Evolutionary conservation across 2,113 vertebrate genomes (phyloP).

Genomic region (Prinia subflava): DNA sequence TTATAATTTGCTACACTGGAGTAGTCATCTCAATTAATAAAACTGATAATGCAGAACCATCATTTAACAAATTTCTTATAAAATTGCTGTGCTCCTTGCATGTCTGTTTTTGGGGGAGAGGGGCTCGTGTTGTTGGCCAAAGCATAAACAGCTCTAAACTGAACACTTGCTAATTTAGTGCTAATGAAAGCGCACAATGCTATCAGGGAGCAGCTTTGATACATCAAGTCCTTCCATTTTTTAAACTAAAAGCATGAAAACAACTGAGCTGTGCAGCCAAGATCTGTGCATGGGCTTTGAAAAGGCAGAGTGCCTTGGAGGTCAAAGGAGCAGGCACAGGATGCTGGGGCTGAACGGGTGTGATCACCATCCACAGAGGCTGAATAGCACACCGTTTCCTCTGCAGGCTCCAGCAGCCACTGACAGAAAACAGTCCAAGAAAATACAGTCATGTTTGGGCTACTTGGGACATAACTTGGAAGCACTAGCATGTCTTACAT

Average conservation of each 20-base stretch:
- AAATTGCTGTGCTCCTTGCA: background rate
- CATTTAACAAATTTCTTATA: background rate
- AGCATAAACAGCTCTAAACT: background rate
- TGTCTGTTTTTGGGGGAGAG: background rate
- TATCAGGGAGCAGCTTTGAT: background rate
- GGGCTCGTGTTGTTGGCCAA: background rate
- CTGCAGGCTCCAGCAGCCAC: background rate
- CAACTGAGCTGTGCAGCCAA: background rate
- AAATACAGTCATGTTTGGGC: background rate
- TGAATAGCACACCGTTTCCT: background rate
- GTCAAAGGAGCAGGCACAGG: background rate
- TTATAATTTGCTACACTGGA: background rate
- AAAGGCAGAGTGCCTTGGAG: background rate
- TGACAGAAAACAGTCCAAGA: background rate
- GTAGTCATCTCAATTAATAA: background rate
- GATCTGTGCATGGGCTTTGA: background rate
- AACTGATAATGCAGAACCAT: background rate
- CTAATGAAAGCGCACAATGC: fast-evolving
- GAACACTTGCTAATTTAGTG: background rate
- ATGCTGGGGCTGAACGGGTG: fast-evolving
- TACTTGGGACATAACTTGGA: background rate
- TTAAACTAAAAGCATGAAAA: background rate
- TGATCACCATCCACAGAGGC: background rate
- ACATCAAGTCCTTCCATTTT: background rate
- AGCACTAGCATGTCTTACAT: background rate